Conservation (phyloP, 2,113 vertebrate species). For the Donacobius atricapilla region DNA sequence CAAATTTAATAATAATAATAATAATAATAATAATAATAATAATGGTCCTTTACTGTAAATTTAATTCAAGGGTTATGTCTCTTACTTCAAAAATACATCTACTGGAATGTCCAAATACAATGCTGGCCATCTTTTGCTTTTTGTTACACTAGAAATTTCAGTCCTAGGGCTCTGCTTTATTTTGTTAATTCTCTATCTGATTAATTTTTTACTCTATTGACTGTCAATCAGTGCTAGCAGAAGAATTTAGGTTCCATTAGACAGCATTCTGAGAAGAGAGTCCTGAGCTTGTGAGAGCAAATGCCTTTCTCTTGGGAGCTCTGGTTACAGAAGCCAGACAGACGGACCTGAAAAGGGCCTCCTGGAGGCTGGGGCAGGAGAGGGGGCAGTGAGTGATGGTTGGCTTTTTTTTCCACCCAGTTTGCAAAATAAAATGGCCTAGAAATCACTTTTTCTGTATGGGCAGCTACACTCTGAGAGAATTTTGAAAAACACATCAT, state of each 20-base stretch:
- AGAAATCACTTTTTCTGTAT: constrained; percentile 13
- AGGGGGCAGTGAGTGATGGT: neutral
- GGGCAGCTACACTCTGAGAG: neutral
- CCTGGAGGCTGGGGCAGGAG: neutral
- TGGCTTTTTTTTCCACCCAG: neutral
- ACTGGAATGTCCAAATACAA: neutral
- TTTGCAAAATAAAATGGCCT: neutral
- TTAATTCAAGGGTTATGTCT: neutral
- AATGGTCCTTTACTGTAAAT: neutral
- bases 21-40: neutral
- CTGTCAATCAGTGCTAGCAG: neutral
- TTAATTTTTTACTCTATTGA: neutral
- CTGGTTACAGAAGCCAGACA: neutral
- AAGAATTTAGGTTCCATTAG: neutral
- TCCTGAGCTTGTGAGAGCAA: neutral
- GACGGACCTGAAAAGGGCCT: neutral
- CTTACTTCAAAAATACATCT: neutral
- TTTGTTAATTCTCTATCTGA: neutral
- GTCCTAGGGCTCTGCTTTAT: neutral
- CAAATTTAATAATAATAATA: neutral
- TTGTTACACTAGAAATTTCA: neutral
- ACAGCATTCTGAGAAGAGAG: neutral
- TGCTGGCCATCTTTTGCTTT: neutral
- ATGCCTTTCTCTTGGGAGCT: neutral
- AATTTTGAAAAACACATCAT: neutral